Base-by-base conservation (phyloP, 2,888 invertebrate genomes). In the Hololepta plana region DNA sequence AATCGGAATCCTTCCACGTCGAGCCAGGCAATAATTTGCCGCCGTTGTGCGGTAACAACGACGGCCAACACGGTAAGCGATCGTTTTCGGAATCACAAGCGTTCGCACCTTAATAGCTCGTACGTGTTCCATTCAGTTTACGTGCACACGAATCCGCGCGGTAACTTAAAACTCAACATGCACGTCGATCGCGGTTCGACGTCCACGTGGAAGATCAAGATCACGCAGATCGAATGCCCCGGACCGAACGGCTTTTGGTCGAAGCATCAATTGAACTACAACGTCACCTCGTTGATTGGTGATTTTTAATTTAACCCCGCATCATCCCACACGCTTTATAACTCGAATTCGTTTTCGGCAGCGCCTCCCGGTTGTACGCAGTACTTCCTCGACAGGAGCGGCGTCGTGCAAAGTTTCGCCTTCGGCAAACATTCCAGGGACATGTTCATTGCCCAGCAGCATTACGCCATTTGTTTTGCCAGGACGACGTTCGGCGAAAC, bases 331-430 rank as follows among this genome's bases (percentile, higher is more conserved):
- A n/a, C n/a, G n/a, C n/a, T n/a, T n/a, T n/a, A n/a, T n/a, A n/a
- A n/a, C n/a, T n/a, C n/a, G n/a, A n/a, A n/a, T n/a, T n/a, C n/a
- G n/a, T n/a, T n/a, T n/a, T n/a, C n/a, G 43, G 23, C 35, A 55
- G 69, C 75, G 1, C 75, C 75, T 0, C 56, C 60, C 1, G 74
- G 73, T 20, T 73, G 73, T 25, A 55, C 71, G 10, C 75, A 75
- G 38, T 75, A 66, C 51, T 71, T 59, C 43, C 67, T 67, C 0
- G 66, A 67, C 24, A 44, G 59, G 1, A 41, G 51, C 0, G 72
- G 71, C 0, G 41, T 44, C 4, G 59, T 75, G 32, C 64, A 63
- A 31, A 65, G 63, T 0, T 73, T 75, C 36, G 74, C 72, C 41
- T 72, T 61, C 38, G 65, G 65, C 40, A 42, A 12, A 3, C 15